phyloP scores from a whole-genome alignment of 1,140 invertebrate species.

The Spodoptera frugiperda region DNA sequence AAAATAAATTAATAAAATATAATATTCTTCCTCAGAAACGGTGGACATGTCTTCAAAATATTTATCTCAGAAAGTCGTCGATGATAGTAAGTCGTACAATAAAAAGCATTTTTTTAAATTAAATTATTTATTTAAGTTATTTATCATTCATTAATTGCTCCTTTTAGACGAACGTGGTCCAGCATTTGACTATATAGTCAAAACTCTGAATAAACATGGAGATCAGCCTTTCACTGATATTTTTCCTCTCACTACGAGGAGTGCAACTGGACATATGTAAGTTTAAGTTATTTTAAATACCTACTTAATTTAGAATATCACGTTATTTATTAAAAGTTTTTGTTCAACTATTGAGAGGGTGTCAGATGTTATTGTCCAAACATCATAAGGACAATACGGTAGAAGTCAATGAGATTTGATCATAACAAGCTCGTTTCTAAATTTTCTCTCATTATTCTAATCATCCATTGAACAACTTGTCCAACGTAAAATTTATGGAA shows the following conservation, averaged over 20 bases:
- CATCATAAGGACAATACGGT: too few species aligned
- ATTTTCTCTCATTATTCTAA: too few species aligned
- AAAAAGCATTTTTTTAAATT: neutral
- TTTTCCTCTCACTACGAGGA: slow-evolving; percentile 55
- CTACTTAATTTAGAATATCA: neutral
- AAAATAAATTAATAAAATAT: slow-evolving; percentile 11
- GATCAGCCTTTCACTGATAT: slow-evolving; percentile 62
- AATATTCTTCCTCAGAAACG: slow-evolving; percentile 64
- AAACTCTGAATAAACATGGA: slow-evolving; percentile 57
- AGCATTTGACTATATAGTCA: slow-evolving; percentile 64
- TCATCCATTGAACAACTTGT: too few species aligned
- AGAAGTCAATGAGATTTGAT: too few species aligned
- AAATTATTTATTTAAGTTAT: neutral
- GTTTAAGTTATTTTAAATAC: slow-evolving; percentile 18
- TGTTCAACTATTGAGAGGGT: too few species aligned
- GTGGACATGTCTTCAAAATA: slow-evolving; percentile 72
- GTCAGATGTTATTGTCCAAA: too few species aligned
- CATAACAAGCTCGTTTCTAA: too few species aligned
- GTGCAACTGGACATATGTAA: slow-evolving; percentile 63
- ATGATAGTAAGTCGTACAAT: slow-evolving; percentile 67
- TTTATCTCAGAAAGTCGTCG: slow-evolving; percentile 68
- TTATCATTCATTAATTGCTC: neutral
- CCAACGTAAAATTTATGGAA: too few species aligned
- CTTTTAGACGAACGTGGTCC: slow-evolving; percentile 70
- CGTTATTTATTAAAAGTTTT: too few species aligned